A percentile compares a stretch with the other conserved stretches of the same genome.
Evolutionary conservation across 1,140 invertebrate genomes (phyloP).

Genomic region (Stegodyphus mimosarum): DNA sequence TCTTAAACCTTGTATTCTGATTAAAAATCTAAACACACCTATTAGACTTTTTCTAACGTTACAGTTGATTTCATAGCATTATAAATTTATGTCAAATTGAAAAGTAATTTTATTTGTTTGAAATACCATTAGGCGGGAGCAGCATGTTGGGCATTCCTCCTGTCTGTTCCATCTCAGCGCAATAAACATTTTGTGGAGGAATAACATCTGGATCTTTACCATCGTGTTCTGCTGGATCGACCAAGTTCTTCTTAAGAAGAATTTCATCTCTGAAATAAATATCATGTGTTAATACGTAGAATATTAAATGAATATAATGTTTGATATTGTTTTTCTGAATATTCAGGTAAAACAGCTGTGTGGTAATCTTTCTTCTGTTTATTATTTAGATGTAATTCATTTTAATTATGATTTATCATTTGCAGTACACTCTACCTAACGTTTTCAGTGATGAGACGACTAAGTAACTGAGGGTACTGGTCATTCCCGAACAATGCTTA

Average conservation of each 20-base stretch:
- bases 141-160: constrained; percentile 56
- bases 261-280: constrained; percentile 39
- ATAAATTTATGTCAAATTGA: background rate
- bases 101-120: background rate
- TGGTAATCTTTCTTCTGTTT: too few species aligned
- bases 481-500: too few species aligned
- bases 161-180: constrained; percentile 54
- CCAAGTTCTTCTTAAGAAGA: constrained; percentile 53
- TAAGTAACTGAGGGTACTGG: too few species aligned
- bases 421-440: too few species aligned
- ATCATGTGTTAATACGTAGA: background rate
- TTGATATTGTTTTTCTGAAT: too few species aligned
- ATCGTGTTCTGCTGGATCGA: constrained; percentile 50
- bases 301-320: background rate
- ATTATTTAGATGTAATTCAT: too few species aligned
- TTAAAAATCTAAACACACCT: too few species aligned
- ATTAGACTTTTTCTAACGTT: too few species aligned
- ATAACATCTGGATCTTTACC: constrained; percentile 57
- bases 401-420: too few species aligned
- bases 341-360: too few species aligned
- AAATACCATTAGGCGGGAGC: constrained; percentile 45
- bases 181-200: constrained; percentile 55
- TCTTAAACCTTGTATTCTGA: too few species aligned
- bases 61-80: background rate
- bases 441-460: too few species aligned